Conservation (phyloP, 2,797 vertebrate genomes). For the Petrocephalus schoutedeni region DNA sequence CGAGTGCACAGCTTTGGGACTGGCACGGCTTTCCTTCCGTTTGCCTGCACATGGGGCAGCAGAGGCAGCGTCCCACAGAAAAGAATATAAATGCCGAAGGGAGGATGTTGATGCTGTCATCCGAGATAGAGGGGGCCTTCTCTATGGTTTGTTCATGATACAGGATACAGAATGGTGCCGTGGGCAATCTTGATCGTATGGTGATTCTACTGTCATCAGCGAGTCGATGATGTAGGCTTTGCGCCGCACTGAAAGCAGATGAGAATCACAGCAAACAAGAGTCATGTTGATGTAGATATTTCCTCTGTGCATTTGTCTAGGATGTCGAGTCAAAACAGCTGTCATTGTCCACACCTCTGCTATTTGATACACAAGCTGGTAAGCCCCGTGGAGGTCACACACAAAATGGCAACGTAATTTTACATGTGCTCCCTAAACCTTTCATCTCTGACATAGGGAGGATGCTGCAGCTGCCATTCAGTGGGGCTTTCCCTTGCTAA, state of each 20-base stretch:
- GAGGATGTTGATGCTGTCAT: conserved; percentile 3
- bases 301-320: background rate
- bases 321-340: background rate
- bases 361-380: background rate
- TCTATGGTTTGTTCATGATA: background rate
- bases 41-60: background rate
- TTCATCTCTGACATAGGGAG: background rate
- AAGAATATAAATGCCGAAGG: background rate
- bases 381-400: background rate
- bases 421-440: background rate
- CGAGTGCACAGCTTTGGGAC: background rate
- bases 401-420: background rate
- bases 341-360: background rate
- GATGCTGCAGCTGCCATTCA: background rate
- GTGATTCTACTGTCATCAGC: conserved; percentile 5
- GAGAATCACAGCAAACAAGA: background rate
- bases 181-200: background rate
- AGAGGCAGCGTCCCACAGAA: background rate
- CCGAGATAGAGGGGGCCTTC: background rate
- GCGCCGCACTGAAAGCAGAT: background rate
- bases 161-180: background rate
- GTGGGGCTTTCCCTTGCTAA: background rate
- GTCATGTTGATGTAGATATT: background rate
- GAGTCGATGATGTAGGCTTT: background rate
- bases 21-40: background rate